phyloP scores from a whole-genome alignment of 2,797 vertebrate species.

The Sandelia bainsii region DNA sequence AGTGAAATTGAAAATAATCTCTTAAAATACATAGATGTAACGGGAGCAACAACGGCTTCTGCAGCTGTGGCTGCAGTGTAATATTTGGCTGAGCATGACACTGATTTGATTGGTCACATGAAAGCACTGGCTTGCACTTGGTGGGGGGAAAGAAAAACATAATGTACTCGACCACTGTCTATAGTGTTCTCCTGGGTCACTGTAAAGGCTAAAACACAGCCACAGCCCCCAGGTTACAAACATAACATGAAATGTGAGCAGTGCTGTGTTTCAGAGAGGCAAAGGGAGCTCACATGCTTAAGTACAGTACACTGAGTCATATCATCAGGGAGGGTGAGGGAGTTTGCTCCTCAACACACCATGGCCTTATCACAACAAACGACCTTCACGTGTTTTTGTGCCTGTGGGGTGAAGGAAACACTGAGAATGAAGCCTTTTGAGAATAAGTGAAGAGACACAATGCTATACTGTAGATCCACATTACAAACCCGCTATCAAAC shows the following conservation, averaged over 20 bases:
- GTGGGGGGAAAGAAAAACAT: slow-evolving; percentile 42
- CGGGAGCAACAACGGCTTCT: slow-evolving; percentile 56
- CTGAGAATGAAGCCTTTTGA: slow-evolving; percentile 49
- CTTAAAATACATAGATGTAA: slow-evolving; percentile 41
- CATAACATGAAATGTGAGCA: slow-evolving; percentile 68
- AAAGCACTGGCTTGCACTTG: slow-evolving; percentile 51
- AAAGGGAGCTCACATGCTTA: slow-evolving; percentile 39
- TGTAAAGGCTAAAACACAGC: slow-evolving; percentile 61
- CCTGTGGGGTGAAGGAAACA: slow-evolving; percentile 47
- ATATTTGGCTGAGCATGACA: slow-evolving; percentile 58
- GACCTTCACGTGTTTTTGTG: slow-evolving; percentile 69
- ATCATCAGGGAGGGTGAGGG: slow-evolving; percentile 8
- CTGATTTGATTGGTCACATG: slow-evolving; percentile 71
- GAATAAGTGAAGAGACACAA: slow-evolving; percentile 40
- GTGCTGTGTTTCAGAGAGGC: slow-evolving; percentile 25
- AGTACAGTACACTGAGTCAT: slow-evolving; percentile 56
- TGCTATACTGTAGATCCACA: slow-evolving; percentile 51
- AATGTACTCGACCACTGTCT: slow-evolving; percentile 61
- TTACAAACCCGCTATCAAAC: slow-evolving; percentile 63
- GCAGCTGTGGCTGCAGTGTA: slow-evolving; percentile 24
- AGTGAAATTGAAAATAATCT: slow-evolving; percentile 26
- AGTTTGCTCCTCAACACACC: slow-evolving; percentile 49
- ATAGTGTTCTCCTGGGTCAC: slow-evolving; percentile 57
- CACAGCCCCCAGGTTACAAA: slow-evolving; percentile 55
- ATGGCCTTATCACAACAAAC: slow-evolving; percentile 71